A percentile compares a stretch with the other conserved stretches of the same genome.
These are phyloP conservation scores for Phaenicophaeus curvirostris DNA, from an alignment of 2,797 vertebrate genomes.

Conservation along the genomic window DNA sequence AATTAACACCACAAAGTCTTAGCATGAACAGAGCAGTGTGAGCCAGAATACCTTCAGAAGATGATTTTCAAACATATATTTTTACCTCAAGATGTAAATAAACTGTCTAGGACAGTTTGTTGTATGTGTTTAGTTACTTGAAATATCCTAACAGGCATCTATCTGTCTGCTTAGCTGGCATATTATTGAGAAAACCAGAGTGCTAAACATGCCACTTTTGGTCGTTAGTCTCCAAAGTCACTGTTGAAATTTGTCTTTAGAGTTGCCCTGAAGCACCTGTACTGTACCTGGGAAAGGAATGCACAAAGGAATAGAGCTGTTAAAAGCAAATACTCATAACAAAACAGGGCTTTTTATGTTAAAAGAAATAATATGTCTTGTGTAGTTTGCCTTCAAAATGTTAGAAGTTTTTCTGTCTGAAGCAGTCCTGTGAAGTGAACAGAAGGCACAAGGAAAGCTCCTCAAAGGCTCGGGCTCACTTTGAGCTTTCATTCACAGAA, in stretches of 20 bases:
- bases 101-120: not conserved
- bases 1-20: not conserved
- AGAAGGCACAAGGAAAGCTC: not conserved
- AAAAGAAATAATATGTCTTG: not conserved
- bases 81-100: not conserved
- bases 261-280: not conserved
- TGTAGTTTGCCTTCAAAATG: not conserved
- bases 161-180: not conserved
- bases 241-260: not conserved
- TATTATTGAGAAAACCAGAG: not conserved
- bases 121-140: not conserved
- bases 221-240: not conserved
- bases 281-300: not conserved
- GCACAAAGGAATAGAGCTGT: not conserved
- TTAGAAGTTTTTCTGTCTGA: not conserved
- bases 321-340: not conserved
- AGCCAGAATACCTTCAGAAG: not conserved
- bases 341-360: not conserved
- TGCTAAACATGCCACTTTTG: not conserved
- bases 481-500: not conserved
- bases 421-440: not conserved
- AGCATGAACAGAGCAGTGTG: not conserved
- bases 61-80: not conserved
- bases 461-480: not conserved
- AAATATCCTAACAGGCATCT: not conserved